phyloP scores from a whole-genome alignment of 2,888 invertebrate species.

The Sylvicola fuscatus region DNA sequence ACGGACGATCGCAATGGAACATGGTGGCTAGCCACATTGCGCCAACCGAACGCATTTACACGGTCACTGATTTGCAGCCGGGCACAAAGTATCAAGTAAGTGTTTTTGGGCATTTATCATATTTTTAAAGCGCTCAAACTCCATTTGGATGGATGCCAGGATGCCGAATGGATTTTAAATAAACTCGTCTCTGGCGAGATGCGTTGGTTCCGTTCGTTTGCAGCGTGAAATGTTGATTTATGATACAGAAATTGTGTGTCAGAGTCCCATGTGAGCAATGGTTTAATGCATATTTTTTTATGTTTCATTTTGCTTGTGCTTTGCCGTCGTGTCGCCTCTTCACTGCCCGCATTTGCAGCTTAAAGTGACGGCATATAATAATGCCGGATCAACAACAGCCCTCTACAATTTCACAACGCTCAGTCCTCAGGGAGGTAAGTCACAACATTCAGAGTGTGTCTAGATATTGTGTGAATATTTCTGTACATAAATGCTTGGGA shows the following conservation, averaged over 20 bases:
- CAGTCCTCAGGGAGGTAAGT: constrained; percentile 51
- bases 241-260: too few species aligned
- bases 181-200: too few species aligned
- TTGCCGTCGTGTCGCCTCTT: background rate
- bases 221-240: too few species aligned
- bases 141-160: too few species aligned
- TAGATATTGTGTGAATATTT: too few species aligned
- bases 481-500: too few species aligned
- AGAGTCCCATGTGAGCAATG: background rate
- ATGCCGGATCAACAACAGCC: constrained; percentile 66
- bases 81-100: constrained; percentile 44
- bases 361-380: constrained; percentile 63
- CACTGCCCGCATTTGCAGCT: constrained; percentile 18
- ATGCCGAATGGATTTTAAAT: too few species aligned
- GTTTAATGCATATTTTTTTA: background rate
- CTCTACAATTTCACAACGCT: constrained; percentile 72
- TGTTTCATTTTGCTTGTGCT: background rate
- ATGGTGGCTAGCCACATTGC: constrained; percentile 64
- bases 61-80: constrained; percentile 54
- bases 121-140: background rate
- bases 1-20: constrained; percentile 41
- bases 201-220: too few species aligned
- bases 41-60: constrained; percentile 61
- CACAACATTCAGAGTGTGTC: constrained; percentile 3
- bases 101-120: background rate